These are phyloP conservation scores for Liparis tanakae DNA, from an alignment of 2,797 vertebrate species.

Conservation along the genomic window DNA sequence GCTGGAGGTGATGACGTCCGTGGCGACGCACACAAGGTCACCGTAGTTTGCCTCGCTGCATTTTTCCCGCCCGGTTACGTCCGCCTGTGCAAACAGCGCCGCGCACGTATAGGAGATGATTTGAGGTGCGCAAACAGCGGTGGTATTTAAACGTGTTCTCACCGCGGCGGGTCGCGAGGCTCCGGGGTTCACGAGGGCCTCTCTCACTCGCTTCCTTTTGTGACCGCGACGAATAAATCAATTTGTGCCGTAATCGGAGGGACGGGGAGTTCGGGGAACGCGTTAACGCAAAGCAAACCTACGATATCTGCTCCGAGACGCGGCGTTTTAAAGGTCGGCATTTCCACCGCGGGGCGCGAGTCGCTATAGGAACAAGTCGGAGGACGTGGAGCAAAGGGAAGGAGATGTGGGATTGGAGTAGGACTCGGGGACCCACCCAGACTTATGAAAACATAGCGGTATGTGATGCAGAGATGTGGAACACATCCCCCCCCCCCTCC, in stretches of 20 bases:
- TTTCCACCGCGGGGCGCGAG: constrained; percentile 9
- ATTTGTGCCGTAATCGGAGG: constrained; percentile 17
- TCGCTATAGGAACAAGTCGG: background rate
- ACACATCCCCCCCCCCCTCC: no score
- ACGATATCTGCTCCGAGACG: constrained; percentile 3
- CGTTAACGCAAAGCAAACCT: constrained; percentile 31
- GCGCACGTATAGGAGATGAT: constrained; percentile 50
- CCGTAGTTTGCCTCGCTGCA: constrained; percentile 59
- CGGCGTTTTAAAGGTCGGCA: constrained; percentile 11
- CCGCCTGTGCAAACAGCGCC: constrained; percentile 55
- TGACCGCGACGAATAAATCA: constrained; percentile 45
- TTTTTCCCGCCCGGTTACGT: constrained; percentile 62
- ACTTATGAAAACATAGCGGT: constrained; percentile 6
- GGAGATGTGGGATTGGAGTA: background rate
- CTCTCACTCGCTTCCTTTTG: constrained; percentile 17
- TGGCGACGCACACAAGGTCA: constrained; percentile 43
- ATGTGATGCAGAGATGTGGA: constrained; percentile 7
- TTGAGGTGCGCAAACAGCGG: constrained; percentile 64
- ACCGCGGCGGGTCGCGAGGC: constrained; percentile 35
- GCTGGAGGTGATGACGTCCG: constrained; percentile 57
- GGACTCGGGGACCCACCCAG: background rate
- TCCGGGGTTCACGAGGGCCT: constrained; percentile 18
- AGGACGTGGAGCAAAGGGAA: constrained; percentile 4
- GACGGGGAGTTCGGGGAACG: constrained; percentile 28
- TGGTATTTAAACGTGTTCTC: constrained; percentile 61